phyloP scores from a whole-genome alignment of 2,797 vertebrate species.

The Macropodus opercularis region DNA sequence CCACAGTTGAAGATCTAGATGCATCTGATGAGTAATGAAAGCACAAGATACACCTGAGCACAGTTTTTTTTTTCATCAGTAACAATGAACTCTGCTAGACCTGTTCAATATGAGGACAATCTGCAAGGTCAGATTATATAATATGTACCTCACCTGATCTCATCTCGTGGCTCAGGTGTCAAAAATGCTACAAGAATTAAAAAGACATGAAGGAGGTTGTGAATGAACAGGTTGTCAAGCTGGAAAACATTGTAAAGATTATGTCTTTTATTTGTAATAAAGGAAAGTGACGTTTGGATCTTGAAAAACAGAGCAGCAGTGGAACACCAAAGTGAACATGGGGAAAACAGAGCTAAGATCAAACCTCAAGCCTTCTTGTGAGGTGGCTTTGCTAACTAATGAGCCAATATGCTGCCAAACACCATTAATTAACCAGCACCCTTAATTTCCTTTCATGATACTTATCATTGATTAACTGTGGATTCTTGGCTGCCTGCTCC shows the following conservation, averaged over 20 bases:
- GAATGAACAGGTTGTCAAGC: background rate
- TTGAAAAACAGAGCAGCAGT: constrained; percentile 10
- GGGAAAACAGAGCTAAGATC: constrained; percentile 48
- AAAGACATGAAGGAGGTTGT: background rate
- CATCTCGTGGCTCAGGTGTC: background rate
- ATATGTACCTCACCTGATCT: too few species aligned
- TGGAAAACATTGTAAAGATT: too few species aligned
- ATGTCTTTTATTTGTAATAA: background rate
- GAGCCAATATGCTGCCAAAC: constrained; percentile 62
- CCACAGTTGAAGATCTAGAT: too few species aligned
- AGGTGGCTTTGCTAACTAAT: constrained; percentile 65
- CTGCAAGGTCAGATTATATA: too few species aligned
- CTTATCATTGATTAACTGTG: constrained; percentile 69
- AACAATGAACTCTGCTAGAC: too few species aligned
- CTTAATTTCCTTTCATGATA: constrained; percentile 69
- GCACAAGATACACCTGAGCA: too few species aligned
- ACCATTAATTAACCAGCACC: constrained; percentile 62
- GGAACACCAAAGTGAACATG: constrained; percentile 3
- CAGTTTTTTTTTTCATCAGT: too few species aligned
- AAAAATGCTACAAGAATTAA: background rate
- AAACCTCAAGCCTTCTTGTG: constrained; percentile 49
- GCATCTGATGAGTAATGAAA: too few species aligned
- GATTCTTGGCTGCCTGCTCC: constrained; percentile 41
- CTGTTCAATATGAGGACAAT: too few species aligned
- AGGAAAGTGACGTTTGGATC: background rate